Percentiles rank a stretch among this genome's conserved stretches.
Conservation (phyloP, 2,113 vertebrate genomes). For the Scartelaos histophorus region DNA sequence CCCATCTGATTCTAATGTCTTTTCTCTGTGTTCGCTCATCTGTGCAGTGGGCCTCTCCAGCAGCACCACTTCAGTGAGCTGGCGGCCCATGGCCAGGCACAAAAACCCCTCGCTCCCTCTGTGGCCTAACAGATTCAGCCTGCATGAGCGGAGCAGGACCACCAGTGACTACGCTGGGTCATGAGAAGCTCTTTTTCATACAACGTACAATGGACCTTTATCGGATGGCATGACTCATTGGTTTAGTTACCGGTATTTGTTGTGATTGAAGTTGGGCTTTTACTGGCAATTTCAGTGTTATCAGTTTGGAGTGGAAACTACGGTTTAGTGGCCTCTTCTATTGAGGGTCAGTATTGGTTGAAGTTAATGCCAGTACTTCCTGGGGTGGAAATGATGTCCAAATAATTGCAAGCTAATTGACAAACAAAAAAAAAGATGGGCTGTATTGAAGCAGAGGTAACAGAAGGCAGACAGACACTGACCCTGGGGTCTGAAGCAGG, state of each 20-base stretch:
- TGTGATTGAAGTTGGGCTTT: conserved; percentile 2
- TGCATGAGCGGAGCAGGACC: conserved; percentile 58
- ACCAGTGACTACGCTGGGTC: conserved; percentile 34
- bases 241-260: conserved; percentile 5
- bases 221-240: conserved; percentile 18
- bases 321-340: not conserved
- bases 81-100: conserved; percentile 60
- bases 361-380: not conserved
- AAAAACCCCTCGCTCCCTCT: conserved; percentile 66
- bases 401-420: not conserved
- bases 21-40: conserved; percentile 79
- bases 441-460: not conserved
- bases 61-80: conserved; percentile 56
- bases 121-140: conserved; percentile 64
- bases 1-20: conserved; percentile 74
- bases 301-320: not conserved
- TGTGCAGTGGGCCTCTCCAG: conserved; percentile 75
- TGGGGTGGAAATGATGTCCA: not conserved
- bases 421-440: not conserved
- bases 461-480: conserved; percentile 39
- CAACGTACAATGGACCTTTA: conserved; percentile 5
- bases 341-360: not conserved
- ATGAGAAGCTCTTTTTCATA: conserved; percentile 11
- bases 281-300: not conserved
- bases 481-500: conserved; percentile 63